Evolutionary conservation across 1,140 invertebrate genomes (phyloP).

Genomic region (Aphelenchoides fujianensis): DNA sequence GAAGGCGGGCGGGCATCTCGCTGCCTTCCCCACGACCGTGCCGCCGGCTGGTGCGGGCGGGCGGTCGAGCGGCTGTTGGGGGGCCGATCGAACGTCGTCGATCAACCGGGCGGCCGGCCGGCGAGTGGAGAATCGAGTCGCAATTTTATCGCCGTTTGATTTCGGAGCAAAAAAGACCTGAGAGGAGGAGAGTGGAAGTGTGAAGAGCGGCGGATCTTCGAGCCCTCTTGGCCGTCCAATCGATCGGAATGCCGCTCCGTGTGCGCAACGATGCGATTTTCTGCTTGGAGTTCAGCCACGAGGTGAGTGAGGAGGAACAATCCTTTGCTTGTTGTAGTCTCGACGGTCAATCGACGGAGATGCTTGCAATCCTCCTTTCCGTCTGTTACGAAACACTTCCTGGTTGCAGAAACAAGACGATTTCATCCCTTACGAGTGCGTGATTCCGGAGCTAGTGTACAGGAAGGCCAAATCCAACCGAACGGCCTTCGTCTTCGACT

Average conservation of each 20-base stretch:
- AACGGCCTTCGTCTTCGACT: conserved; percentile 56
- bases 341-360: no score
- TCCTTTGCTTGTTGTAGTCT: no score
- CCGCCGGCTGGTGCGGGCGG: not conserved
- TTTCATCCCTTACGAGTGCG: conserved; percentile 46
- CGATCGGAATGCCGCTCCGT: conserved; percentile 26
- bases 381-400: no score
- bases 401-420: conserved; percentile 29
- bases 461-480: conserved; percentile 38
- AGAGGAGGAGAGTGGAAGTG: not conserved
- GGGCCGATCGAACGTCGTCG: not conserved
- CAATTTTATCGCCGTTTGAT: conserved; percentile 1
- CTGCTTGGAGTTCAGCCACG: conserved; percentile 30
- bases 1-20: no score
- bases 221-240: not conserved
- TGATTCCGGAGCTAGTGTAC: conserved; percentile 46
- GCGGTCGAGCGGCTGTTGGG: not conserved
- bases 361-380: no score
- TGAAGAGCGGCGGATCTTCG: no score
- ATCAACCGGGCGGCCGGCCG: no score
- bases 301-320: no score
- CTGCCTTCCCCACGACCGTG: not conserved
- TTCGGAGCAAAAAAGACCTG: not conserved
- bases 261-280: conserved; percentile 22
- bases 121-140: no score